Percentiles rank a stretch among this genome's conserved stretches.
Conservation (phyloP, 2,113 vertebrate genomes). For the Cyphomyrus discorhynchus region DNA sequence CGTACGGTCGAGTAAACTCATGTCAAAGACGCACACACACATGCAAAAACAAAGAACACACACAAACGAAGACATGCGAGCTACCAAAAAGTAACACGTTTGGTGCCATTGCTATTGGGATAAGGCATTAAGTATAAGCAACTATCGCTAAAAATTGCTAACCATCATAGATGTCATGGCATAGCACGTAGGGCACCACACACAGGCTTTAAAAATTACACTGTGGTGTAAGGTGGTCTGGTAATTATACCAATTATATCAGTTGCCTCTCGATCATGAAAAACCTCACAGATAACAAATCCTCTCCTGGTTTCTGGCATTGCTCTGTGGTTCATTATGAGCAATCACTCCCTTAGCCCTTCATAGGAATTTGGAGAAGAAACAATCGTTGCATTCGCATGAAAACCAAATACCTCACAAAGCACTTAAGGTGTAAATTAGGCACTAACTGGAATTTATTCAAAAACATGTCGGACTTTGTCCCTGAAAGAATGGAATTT, state of each 20-base stretch:
- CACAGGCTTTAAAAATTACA: not conserved
- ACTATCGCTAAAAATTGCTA: not conserved
- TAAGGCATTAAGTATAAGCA: not conserved
- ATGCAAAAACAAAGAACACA: conserved; percentile 21
- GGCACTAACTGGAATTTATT: conserved; percentile 6
- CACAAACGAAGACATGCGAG: conserved; percentile 36
- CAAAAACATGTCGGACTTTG: not conserved
- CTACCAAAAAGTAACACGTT: not conserved
- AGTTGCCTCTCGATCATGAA: not conserved
- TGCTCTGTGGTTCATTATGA: not conserved
- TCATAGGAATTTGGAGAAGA: not conserved
- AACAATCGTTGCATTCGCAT: not conserved
- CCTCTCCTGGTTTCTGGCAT: not conserved
- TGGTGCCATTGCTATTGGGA: not conserved
- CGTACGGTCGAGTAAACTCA: not conserved
- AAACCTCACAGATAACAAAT: not conserved
- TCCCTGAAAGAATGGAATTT: not conserved
- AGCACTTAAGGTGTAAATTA: not conserved
- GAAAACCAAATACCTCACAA: not conserved
- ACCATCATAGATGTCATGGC: not conserved
- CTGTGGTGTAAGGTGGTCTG: not conserved
- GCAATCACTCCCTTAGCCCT: not conserved
- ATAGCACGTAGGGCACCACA: not conserved
- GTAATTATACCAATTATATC: not conserved
- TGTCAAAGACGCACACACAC: not conserved